Evolutionary conservation across 2,888 invertebrate genomes (phyloP), one percentile per base, ranked within the genome.

Genomic region (Cylloceria caligata): DNA sequence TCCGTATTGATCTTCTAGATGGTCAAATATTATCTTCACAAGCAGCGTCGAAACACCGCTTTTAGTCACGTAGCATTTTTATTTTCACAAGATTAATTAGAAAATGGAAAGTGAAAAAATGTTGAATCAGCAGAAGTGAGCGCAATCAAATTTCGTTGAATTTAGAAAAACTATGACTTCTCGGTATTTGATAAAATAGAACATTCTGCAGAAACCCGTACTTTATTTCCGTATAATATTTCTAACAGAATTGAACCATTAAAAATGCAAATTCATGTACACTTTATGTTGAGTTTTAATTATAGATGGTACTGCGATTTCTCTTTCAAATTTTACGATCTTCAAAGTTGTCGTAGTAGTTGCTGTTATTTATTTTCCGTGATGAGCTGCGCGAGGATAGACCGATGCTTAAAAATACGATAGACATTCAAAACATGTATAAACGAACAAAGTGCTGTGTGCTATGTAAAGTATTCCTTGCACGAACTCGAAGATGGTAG

Each of bases 1-100:
- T n/a, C n/a, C n/a, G n/a, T n/a, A n/a, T n/a, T 79, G 47, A 68
- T n/a, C n/a, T n/a, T n/a, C n/a, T n/a, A n/a, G n/a, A 27, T n/a
- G 13, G 13, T 16, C 49, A 13, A 55, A 68, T 68, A 49, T 77
- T 73, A 73, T 81, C 77, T 81, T 81, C 81, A 73, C 60, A 16
- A n/a, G 72, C 52, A 57, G 71, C 21, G 11, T 24, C 64, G 42
- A 45, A 19, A 30, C 9, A 13, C 45, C 36, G 55, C 45, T 47
- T 39, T 9, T 9, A 24, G 7, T 68, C 21, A 39, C 24, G 24
- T 39, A 30, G 21, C 16, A 7, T 68, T 45, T 55, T 16, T n/a
- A n/a, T 45, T 34, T 57, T 16, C 1, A 16, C 9, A 49, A 30
- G 9, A 47, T 67, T 67, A 3, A 27, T 16, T 24, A 7, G 13